Percentiles rank a stretch among this genome's conserved stretches.
phyloP scores from a whole-genome alignment of 2,113 vertebrate species.

The Rutilus rutilus region DNA sequence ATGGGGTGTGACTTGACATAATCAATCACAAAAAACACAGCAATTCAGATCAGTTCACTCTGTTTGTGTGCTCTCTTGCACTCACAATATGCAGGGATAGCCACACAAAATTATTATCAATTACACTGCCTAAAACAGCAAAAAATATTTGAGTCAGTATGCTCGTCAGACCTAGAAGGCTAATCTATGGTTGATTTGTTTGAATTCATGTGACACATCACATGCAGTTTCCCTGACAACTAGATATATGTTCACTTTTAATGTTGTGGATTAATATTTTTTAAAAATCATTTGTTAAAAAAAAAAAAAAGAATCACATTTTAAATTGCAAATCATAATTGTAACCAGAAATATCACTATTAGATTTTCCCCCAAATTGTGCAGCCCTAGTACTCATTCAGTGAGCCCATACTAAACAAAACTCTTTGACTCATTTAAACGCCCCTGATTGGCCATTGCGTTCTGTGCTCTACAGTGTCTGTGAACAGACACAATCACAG shows the following conservation, averaged over 20 bases:
- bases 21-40: neutral
- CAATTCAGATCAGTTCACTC: neutral
- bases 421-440: too few relatives aligned
- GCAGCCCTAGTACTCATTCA: too few relatives aligned
- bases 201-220: neutral
- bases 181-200: neutral
- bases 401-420: too few relatives aligned
- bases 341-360: too few relatives aligned
- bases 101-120: neutral
- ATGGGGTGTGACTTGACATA: neutral
- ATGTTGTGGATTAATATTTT: too few relatives aligned
- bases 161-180: neutral
- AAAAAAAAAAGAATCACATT: too few relatives aligned
- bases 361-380: too few relatives aligned
- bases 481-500: neutral
- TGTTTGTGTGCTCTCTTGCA: neutral
- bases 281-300: too few relatives aligned
- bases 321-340: too few relatives aligned
- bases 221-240: constrained; percentile 1
- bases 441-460: too few relatives aligned
- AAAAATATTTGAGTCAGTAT: neutral
- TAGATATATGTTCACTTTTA: neutral
- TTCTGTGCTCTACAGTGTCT: too few relatives aligned
- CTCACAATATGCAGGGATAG: neutral
- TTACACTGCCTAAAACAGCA: neutral